Evolutionary conservation across 2,888 invertebrate genomes (phyloP).

Genomic region (Drosophila hamatofila): DNA sequence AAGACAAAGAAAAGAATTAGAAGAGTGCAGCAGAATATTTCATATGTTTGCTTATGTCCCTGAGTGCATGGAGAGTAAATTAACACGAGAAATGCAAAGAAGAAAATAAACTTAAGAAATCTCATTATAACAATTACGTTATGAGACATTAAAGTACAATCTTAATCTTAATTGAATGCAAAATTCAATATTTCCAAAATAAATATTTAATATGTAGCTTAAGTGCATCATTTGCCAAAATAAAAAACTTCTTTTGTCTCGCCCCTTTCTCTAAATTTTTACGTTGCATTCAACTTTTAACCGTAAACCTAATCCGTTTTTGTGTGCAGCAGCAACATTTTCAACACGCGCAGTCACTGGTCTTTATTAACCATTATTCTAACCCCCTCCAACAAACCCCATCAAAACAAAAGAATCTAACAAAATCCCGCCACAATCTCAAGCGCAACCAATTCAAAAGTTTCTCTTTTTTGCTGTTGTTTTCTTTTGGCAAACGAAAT

Average conservation of each 20-base stretch:
- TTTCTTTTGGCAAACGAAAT: neutral
- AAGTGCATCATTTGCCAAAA: neutral
- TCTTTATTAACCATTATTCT: slow-evolving; percentile 40
- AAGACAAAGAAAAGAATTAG: too few relatives aligned
- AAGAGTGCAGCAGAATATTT: too few relatives aligned
- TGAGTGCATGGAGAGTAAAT: too few relatives aligned
- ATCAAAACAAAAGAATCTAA: slow-evolving; percentile 34
- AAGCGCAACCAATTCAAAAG: slow-evolving; percentile 73
- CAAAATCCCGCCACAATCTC: slow-evolving; percentile 44
- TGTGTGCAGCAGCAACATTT: slow-evolving; percentile 10
- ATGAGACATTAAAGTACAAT: too few relatives aligned
- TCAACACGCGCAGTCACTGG: slow-evolving; percentile 15
- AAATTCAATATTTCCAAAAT: neutral
- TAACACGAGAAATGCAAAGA: too few relatives aligned
- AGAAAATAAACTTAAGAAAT: too few relatives aligned
- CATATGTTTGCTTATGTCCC: too few relatives aligned
- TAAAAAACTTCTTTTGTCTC: neutral
- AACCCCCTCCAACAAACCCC: neutral
- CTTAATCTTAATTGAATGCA: too few relatives aligned
- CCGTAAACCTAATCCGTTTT: slow-evolving; percentile 16
- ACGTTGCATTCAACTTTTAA: neutral
- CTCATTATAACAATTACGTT: too few relatives aligned
- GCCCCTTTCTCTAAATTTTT: neutral
- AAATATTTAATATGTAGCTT: neutral
- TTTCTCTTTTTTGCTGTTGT: slow-evolving; percentile 2